phyloP scores from a whole-genome alignment of 2,797 vertebrate genomes.

The Potorous gilbertii region DNA sequence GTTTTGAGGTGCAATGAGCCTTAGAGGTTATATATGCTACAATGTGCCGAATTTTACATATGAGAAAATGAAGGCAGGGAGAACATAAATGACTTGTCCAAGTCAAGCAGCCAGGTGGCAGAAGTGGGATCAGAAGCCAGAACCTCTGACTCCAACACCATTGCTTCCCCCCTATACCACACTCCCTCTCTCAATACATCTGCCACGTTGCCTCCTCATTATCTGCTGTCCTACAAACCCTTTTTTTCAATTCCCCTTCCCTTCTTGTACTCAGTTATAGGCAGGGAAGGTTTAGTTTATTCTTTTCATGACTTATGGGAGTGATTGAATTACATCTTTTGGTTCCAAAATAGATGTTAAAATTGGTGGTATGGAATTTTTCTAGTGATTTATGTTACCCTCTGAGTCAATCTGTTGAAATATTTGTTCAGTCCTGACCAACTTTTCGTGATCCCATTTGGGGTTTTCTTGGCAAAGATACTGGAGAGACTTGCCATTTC shows the following conservation, averaged over 20 bases:
- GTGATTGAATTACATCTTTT: neutral
- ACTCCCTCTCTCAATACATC: neutral
- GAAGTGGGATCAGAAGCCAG: neutral
- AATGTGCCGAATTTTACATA: neutral
- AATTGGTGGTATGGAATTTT: neutral
- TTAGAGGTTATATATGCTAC: neutral
- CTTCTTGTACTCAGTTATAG: constrained; percentile 29
- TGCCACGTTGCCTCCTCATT: neutral
- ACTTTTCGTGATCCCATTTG: neutral
- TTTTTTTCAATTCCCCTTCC: constrained; percentile 38
- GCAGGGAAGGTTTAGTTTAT: constrained; percentile 17
- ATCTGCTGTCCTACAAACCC: constrained; percentile 17
- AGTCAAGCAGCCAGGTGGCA: neutral
- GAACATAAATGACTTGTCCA: neutral
- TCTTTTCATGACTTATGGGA: neutral
- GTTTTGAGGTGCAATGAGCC: neutral
- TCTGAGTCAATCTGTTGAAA: constrained; percentile 53
- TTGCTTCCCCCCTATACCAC: neutral
- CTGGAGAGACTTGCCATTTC: neutral
- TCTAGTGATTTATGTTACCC: constrained; percentile 18
- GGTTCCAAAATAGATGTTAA: constrained; percentile 10
- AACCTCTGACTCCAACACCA: neutral
- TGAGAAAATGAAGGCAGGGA: neutral
- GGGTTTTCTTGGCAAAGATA: neutral
- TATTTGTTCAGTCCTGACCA: neutral